A percentile compares a stretch with the other conserved stretches of the same genome.
Evolutionary conservation across 1,140 invertebrate species (phyloP).

Genomic region (Macrosteles quadrilineatus): DNA sequence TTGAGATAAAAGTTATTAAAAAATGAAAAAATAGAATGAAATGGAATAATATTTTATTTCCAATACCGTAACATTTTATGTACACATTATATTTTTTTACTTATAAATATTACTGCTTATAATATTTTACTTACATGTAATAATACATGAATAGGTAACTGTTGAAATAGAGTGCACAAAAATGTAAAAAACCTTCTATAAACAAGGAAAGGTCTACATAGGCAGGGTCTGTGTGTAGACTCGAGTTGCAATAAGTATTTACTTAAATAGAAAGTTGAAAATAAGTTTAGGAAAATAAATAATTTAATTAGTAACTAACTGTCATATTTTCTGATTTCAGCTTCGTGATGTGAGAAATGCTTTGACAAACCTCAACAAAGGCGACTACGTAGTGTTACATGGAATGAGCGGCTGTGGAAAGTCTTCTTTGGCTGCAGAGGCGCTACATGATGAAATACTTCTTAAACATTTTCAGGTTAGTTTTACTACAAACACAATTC

Average conservation of each 20-base stretch:
- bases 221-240: too few relatives aligned
- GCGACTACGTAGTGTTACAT: slow-evolving; percentile 59
- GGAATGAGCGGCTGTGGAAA: slow-evolving; percentile 73
- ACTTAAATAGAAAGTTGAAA: not conserved
- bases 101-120: too few relatives aligned
- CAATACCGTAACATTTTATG: too few relatives aligned
- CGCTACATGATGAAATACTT: slow-evolving; percentile 56
- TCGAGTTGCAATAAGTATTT: not conserved
- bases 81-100: too few relatives aligned
- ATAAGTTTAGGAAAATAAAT: not conserved
- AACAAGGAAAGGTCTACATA: not conserved
- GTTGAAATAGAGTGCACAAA: too few relatives aligned
- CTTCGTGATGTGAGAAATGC: slow-evolving; percentile 49
- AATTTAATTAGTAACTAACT: not conserved
- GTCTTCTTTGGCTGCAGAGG: slow-evolving; percentile 62
- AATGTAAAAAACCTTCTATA: too few relatives aligned
- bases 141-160: too few relatives aligned
- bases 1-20: too few relatives aligned
- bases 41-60: too few relatives aligned
- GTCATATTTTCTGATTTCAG: slow-evolving; percentile 43
- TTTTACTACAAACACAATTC: too few relatives aligned
- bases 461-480: slow-evolving; percentile 49
- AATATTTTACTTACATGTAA: too few relatives aligned
- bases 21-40: too few relatives aligned
- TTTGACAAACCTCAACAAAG: slow-evolving; percentile 50